A percentile compares a stretch with the other conserved stretches of the same genome.
Conservation (phyloP, 1,140 invertebrate genomes). For the Drosophila murphyi region DNA sequence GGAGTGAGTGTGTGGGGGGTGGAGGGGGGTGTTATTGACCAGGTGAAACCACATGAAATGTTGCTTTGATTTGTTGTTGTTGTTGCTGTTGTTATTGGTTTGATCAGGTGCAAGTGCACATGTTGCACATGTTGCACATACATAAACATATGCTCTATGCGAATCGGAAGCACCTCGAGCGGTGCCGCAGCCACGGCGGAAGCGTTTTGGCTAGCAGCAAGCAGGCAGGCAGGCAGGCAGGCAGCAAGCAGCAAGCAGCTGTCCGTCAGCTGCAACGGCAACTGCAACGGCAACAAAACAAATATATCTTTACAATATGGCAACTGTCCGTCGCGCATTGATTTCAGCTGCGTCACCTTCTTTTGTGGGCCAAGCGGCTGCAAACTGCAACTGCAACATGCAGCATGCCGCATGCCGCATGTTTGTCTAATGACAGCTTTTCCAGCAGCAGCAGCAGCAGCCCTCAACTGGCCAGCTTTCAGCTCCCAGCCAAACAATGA, state of each 20-base stretch:
- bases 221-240: constrained; percentile 24
- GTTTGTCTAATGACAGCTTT: constrained; percentile 68
- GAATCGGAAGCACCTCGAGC: constrained; percentile 56
- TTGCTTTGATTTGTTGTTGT: neutral
- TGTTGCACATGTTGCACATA: constrained; percentile 33
- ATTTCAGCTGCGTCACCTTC: constrained; percentile 77
- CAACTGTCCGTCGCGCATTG: constrained; percentile 60
- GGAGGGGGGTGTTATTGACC: neutral
- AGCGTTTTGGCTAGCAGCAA: constrained; percentile 43
- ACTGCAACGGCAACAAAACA: neutral
- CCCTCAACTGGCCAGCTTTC: constrained; percentile 14
- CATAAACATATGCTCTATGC: neutral
- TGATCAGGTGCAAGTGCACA: constrained; percentile 49
- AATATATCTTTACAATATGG: neutral
- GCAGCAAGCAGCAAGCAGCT: constrained; percentile 9
- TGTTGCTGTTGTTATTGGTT: neutral
- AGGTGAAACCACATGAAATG: constrained; percentile 41
- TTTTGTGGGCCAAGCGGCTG: constrained; percentile 54
- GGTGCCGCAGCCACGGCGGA: constrained; percentile 59
- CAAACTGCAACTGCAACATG: constrained; percentile 25
- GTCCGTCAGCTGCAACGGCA: neutral
- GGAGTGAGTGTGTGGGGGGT: neutral
- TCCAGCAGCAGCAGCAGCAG: constrained; percentile 9
- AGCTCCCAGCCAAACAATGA: constrained; percentile 38
- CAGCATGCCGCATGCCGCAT: constrained; percentile 37